Conservation (phyloP, 2,888 invertebrate species). For the Eilema sororculum region DNA sequence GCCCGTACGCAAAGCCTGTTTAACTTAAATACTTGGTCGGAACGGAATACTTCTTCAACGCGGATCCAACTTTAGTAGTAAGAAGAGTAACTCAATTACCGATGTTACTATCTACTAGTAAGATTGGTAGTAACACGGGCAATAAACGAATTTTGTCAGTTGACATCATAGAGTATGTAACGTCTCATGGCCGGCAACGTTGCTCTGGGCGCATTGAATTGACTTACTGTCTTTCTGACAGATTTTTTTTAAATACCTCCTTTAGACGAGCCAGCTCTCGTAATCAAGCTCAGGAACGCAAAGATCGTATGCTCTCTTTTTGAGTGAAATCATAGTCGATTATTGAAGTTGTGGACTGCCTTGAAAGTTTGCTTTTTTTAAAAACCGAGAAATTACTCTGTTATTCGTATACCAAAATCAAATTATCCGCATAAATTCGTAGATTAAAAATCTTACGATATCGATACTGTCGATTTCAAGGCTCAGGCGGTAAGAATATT, state of each 20-base stretch:
- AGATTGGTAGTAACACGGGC: no score
- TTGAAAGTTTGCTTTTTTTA: conserved; percentile 30
- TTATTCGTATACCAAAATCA: conserved; percentile 21
- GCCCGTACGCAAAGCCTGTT: background rate
- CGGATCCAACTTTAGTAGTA: no score
- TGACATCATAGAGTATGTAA: no score
- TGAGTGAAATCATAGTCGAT: background rate
- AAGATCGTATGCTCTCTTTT: background rate
- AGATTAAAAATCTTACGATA: conserved; percentile 17
- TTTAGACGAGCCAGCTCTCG: background rate
- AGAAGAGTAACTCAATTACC: no score
- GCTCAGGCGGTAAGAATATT: conserved; percentile 2
- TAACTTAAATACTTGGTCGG: no score
- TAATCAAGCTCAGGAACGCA: background rate
- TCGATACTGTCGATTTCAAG: background rate
- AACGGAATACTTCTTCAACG: no score
- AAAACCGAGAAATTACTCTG: conserved; percentile 45
- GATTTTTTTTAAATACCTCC: background rate
- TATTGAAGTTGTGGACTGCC: background rate
- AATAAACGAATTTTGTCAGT: no score
- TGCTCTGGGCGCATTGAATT: no score
- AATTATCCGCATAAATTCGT: conserved; percentile 23
- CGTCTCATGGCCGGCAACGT: no score
- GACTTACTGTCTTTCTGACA: no score
- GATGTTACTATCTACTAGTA: no score